phyloP scores from a whole-genome alignment of 2,797 vertebrate species.

The Acanthurus lineatus region DNA sequence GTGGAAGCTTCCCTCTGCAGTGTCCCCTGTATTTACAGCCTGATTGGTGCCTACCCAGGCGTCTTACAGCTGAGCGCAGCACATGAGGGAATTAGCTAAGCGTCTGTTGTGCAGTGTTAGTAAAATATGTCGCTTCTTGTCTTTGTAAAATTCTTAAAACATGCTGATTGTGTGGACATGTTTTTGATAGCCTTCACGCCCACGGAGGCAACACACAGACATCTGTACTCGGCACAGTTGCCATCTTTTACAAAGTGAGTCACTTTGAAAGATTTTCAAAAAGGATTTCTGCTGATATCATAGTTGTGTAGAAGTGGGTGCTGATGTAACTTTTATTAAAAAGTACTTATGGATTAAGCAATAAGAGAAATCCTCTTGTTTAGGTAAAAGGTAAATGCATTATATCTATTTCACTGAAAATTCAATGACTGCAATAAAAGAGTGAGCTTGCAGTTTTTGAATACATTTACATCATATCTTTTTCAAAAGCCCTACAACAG shows the following conservation, averaged over 20 bases:
- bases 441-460: not conserved
- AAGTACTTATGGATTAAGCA: not conserved
- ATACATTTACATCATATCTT: not conserved
- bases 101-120: constrained; percentile 71
- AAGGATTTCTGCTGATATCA: not conserved
- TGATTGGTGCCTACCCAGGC: constrained; percentile 80
- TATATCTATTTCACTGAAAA: constrained; percentile 1
- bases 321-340: not conserved
- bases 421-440: not conserved
- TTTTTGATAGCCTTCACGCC: constrained; percentile 45
- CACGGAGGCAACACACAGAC: constrained; percentile 35
- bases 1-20: constrained; percentile 62
- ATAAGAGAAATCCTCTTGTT: not conserved
- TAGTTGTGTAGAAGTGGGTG: not conserved
- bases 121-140: constrained; percentile 74
- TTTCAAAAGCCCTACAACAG: not conserved
- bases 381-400: not conserved
- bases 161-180: constrained; percentile 65
- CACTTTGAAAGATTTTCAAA: not conserved
- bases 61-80: constrained; percentile 79
- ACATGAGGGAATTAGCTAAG: constrained; percentile 78
- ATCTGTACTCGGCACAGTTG: not conserved
- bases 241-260: not conserved
- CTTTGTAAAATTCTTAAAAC: constrained; percentile 66
- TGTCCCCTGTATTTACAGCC: constrained; percentile 77